Conservation (phyloP, 2,888 invertebrate genomes). For the Thumatha senex region DNA sequence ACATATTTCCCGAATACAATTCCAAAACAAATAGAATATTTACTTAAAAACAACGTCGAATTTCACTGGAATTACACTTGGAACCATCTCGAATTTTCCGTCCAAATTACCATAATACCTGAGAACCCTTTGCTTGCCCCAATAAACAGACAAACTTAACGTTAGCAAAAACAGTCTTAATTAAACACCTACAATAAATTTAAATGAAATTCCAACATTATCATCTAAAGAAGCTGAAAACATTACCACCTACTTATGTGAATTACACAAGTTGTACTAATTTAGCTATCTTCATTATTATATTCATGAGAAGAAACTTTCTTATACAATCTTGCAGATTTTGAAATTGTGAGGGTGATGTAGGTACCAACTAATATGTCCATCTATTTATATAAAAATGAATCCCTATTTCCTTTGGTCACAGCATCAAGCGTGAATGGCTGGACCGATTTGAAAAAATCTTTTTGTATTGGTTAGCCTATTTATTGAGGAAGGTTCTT, state of each 20-base stretch:
- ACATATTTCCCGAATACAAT: too few species aligned
- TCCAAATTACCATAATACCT: constrained; percentile 29
- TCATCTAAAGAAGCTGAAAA: constrained; percentile 23
- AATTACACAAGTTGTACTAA: neutral
- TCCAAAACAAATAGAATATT: constrained; percentile 7
- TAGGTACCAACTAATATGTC: too few species aligned
- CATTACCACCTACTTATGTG: constrained; percentile 22
- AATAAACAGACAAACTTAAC: constrained; percentile 30
- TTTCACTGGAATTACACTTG: constrained; percentile 17
- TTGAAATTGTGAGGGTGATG: too few species aligned
- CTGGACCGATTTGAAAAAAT: too few species aligned
- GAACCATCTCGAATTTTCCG: constrained; percentile 30
- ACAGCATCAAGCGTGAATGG: too few species aligned
- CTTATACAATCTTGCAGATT: too few species aligned
- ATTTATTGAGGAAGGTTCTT: too few species aligned
- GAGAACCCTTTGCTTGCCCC: constrained; percentile 16
- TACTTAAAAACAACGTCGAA: constrained; percentile 7
- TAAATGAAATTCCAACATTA: constrained; percentile 36
- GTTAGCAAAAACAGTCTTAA: constrained; percentile 25
- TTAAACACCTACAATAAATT: constrained; percentile 39
- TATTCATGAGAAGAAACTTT: too few species aligned
- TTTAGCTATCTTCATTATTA: too few species aligned
- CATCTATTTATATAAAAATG: too few species aligned
- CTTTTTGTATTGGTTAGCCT: too few species aligned
- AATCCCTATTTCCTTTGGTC: too few species aligned